Base-by-base conservation (phyloP, 2,113 vertebrate genomes). In the Petrocephalus zakoni region DNA sequence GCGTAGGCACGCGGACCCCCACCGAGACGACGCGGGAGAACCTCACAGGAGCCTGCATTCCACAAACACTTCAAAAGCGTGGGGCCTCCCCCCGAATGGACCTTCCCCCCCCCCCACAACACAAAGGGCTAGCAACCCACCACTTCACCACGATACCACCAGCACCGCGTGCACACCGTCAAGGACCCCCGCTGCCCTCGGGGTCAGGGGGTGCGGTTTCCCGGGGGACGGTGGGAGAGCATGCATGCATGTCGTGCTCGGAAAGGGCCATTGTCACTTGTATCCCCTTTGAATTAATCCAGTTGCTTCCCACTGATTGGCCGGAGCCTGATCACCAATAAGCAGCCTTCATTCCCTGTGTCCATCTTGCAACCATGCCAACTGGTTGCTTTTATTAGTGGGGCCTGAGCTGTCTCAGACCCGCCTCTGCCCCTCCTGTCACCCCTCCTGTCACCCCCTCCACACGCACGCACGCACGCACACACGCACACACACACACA, bases 251-350 rank as follows among this genome's bases (percentile, higher is more conserved):
- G 10, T 88, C 82, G 88, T 17, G 72, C 29, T 42, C 68, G 90
- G 90, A 91, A 92, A 91, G 94, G 87, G 75, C 90, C 90, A 91
- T 92, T 94, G 94, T 94, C 91, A 91, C 90, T 92, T 91, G 92
- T 94, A 94, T 93, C 93, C 94, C 93, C 90, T 90, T 92, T 90
- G 90, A 92, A 94, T 93, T 91, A 92, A 93, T 93, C 92, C 90
- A 52, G 49, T 87, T 92, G 92, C 91, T 89, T 87, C 87, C 64
- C 56, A 92, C 93, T 92, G 90, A 96, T 96, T 96, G 96, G 96
- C 91, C 94, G 81, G 85, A 90, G 87, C 90, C 91, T 88, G 88
- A 90, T 93, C 95, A 95, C 93, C 93, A 96, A 95, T 95, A 90
- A 90, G 4, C 90, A 90, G 90, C 92, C 89, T 90, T 93, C 84